phyloP scores from a whole-genome alignment of 2,113 vertebrate species.

The Limnothrissa miodon region DNA sequence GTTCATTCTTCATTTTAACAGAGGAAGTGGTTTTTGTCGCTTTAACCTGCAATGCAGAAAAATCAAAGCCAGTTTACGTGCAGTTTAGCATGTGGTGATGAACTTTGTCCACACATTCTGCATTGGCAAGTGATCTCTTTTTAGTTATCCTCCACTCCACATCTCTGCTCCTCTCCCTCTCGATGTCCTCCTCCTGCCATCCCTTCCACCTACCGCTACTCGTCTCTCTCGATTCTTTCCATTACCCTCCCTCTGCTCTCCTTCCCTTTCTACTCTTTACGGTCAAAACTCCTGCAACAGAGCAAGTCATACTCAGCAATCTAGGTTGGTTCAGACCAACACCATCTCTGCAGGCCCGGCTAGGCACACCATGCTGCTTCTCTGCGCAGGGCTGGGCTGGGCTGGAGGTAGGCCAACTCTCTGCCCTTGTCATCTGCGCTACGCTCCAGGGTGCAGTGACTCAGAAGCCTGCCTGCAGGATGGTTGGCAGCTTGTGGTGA shows the following conservation, averaged over 20 bases:
- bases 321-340: neutral
- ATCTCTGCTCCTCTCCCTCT: conserved; percentile 26
- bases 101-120: neutral
- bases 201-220: neutral
- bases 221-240: conserved; percentile 20
- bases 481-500: neutral
- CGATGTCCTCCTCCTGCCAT: neutral
- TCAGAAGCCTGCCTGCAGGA: neutral
- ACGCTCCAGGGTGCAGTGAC: neutral
- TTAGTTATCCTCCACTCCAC: neutral
- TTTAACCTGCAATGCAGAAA: neutral
- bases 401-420: neutral
- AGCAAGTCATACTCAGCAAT: neutral
- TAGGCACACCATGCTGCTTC: neutral
- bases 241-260: neutral
- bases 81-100: neutral
- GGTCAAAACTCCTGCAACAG: neutral
- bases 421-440: neutral
- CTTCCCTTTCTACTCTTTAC: neutral
- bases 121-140: neutral
- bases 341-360: neutral
- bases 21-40: neutral
- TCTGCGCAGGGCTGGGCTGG: no score
- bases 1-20: neutral
- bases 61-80: neutral